These are phyloP conservation scores for Empis stercorea DNA, from an alignment of 2,888 invertebrate species.

Conservation along the genomic window DNA sequence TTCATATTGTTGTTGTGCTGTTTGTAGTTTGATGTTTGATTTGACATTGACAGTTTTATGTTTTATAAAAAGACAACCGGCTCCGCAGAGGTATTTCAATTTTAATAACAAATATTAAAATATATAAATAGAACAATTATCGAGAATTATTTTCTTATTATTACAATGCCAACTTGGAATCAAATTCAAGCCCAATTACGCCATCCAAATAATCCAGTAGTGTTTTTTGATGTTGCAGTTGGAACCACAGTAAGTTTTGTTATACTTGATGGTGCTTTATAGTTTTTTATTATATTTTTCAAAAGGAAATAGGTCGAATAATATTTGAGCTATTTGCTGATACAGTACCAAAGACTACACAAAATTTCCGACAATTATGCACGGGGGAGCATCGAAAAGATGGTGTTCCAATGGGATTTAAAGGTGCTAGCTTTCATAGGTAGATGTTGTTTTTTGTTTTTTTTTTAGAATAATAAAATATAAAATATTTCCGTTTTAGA, in stretches of 20 bases:
- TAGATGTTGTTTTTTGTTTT: too few species aligned
- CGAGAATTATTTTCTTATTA: too few species aligned
- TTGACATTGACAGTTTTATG: too few species aligned
- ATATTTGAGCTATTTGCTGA: constrained; percentile 97
- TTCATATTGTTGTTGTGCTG: too few species aligned
- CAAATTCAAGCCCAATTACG: constrained; percentile 83
- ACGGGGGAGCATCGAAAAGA: constrained; percentile 95
- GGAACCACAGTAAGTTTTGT: constrained; percentile 66
- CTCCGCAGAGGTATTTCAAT: too few species aligned
- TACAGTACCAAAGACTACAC: constrained; percentile 90
- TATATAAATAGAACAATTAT: too few species aligned
- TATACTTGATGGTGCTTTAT: too few species aligned
- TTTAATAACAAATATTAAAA: too few species aligned
- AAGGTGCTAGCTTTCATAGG: constrained; percentile 86
- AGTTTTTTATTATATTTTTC: constrained; percentile 9
- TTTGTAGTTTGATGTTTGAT: too few species aligned
- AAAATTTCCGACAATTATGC: constrained; percentile 97
- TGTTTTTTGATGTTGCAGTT: constrained; percentile 94
- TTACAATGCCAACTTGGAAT: constrained; percentile 82
- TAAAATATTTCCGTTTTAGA: too few species aligned
- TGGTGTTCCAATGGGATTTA: constrained; percentile 92
- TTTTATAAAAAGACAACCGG: too few species aligned
- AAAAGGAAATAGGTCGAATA: constrained; percentile 94
- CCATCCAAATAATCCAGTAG: constrained; percentile 92
- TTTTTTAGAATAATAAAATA: constrained; percentile 81